phyloP scores from a whole-genome alignment of 2,797 vertebrate species.

The Podargus strigoides region DNA sequence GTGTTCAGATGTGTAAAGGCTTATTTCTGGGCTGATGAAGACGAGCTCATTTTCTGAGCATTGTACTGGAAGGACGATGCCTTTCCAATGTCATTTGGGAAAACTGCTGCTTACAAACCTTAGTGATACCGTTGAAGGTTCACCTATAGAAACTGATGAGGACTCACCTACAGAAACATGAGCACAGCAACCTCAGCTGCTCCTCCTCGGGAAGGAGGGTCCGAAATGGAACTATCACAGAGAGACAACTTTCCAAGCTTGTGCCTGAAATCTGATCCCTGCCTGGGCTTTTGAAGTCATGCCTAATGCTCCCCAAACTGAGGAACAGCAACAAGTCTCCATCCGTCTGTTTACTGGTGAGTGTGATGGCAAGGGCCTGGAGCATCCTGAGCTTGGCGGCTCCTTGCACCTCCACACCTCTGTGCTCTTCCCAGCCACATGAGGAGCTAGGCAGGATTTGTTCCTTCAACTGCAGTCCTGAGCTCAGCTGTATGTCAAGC shows the following conservation, averaged over 20 bases:
- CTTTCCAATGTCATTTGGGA: neutral
- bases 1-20: neutral
- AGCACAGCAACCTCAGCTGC: neutral
- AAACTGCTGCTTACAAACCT: neutral
- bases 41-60: neutral
- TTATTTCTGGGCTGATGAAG: neutral
- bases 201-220: neutral
- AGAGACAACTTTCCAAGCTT: neutral
- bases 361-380: neutral
- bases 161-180: too few species aligned
- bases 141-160: neutral
- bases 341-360: neutral
- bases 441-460: neutral
- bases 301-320: neutral
- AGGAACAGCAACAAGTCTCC: neutral
- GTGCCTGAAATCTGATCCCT: neutral
- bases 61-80: neutral
- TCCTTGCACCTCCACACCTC: neutral
- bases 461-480: neutral
- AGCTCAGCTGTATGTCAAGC: neutral
- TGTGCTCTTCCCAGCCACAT: neutral
- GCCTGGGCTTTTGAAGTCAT: neutral
- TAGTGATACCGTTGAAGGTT: accelerated
- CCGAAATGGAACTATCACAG: neutral
- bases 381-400: neutral